Percentiles rank a stretch among this genome's conserved stretches.
These are phyloP conservation scores for Pseudochaenichthys georgianus DNA, from an alignment of 2,797 vertebrate species.

Conservation along the genomic window DNA sequence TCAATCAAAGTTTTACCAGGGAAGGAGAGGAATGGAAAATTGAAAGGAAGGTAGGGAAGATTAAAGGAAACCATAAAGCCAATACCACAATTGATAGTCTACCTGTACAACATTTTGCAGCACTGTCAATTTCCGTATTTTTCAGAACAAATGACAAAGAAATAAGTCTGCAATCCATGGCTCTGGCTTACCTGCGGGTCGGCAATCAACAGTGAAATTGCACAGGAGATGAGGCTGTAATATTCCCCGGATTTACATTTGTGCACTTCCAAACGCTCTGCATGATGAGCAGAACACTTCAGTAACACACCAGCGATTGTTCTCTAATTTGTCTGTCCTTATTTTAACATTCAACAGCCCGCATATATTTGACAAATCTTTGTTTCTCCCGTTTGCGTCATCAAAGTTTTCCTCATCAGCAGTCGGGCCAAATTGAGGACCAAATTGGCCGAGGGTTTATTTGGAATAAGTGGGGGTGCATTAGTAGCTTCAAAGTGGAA, in stretches of 20 bases:
- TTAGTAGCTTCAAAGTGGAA: no score
- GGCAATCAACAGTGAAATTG: slow-evolving; percentile 63
- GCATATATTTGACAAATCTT: not conserved
- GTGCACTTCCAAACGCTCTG: slow-evolving; percentile 15
- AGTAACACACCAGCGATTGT: slow-evolving; percentile 15
- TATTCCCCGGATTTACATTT: slow-evolving; percentile 36
- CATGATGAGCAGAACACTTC: slow-evolving; percentile 34
- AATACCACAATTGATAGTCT: not conserved
- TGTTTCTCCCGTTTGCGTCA: slow-evolving; percentile 10
- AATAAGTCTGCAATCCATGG: slow-evolving; percentile 27
- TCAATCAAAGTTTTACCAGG: slow-evolving; percentile 34
- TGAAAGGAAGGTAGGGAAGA: no score
- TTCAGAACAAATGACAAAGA: slow-evolving; percentile 28
- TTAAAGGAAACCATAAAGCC: no score
- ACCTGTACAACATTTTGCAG: not conserved
- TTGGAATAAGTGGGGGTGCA: no score
- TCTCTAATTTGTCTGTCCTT: slow-evolving; percentile 21
- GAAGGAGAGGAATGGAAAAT: not conserved
- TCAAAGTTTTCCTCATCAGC: not conserved
- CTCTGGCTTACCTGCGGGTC: slow-evolving; percentile 48
- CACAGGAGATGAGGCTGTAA: slow-evolving; percentile 43
- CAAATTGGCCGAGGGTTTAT: no score
- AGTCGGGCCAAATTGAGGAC: no score
- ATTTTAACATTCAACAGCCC: slow-evolving; percentile 16
- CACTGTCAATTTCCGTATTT: slow-evolving; percentile 17